Evolutionary conservation across 2,113 vertebrate genomes (phyloP).

Genomic region (Microtus pennsylvanicus): DNA sequence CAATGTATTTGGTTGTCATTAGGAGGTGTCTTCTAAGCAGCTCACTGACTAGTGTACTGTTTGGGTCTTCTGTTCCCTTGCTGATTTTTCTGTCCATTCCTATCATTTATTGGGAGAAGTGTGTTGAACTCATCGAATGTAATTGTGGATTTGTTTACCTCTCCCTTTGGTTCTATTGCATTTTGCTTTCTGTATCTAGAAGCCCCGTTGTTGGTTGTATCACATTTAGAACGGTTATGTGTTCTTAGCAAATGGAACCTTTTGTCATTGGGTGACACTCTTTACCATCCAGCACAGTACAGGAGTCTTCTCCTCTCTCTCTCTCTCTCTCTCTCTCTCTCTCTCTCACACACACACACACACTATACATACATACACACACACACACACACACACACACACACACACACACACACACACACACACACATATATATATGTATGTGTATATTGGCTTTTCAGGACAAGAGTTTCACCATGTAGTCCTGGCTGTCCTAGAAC

Average conservation of each 20-base stretch:
- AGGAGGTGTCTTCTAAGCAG: not conserved
- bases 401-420: too few species aligned
- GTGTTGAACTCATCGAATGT: not conserved
- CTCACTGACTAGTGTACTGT: not conserved
- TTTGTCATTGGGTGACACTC: not conserved
- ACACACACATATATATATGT: too few species aligned
- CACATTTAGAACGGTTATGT: not conserved
- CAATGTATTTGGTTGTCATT: not conserved
- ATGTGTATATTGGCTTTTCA: not conserved
- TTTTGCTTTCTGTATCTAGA: constrained; percentile 7
- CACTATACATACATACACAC: not conserved
- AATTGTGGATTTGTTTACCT: not conserved
- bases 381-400: too few species aligned
- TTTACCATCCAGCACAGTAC: not conserved
- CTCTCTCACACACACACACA: not conserved
- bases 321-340: too few species aligned
- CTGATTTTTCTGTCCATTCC: not conserved
- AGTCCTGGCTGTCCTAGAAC: not conserved
- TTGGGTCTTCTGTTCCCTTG: not conserved
- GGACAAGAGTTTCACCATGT: not conserved
- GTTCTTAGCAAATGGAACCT: not conserved
- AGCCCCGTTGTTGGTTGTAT: not conserved
- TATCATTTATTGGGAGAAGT: not conserved
- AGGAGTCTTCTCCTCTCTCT: not conserved
- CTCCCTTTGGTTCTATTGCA: not conserved